These are phyloP conservation scores for Melieria crassipennis DNA, from an alignment of 2,888 invertebrate species.

Conservation along the genomic window DNA sequence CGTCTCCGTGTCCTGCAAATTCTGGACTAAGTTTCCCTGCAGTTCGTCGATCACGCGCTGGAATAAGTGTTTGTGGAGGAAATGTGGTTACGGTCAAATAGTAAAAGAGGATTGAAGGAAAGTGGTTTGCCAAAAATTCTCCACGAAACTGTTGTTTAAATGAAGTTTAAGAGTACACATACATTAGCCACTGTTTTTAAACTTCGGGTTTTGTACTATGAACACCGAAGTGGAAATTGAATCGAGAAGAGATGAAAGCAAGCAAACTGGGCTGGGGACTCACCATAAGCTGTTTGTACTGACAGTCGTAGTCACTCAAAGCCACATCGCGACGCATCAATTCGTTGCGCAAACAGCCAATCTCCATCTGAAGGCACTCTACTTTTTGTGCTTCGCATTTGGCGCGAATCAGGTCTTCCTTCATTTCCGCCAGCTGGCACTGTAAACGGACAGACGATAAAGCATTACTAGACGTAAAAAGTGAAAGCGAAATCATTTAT, in stretches of 20 bases:
- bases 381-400: slow-evolving; percentile 46
- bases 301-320: slow-evolving; percentile 53
- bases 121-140: too few relatives aligned
- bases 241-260: slow-evolving; percentile 33
- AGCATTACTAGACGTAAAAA: too few relatives aligned
- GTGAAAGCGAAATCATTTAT: not conserved
- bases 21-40: slow-evolving; percentile 41
- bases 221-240: slow-evolving; percentile 13
- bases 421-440: slow-evolving; percentile 45
- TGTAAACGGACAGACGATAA: slow-evolving; percentile 12
- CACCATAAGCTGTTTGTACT: slow-evolving; percentile 53
- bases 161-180: slow-evolving; percentile 17
- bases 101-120: too few relatives aligned
- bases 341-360: slow-evolving; percentile 52
- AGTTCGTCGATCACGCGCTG: slow-evolving; percentile 53
- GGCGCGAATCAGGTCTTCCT: slow-evolving; percentile 46
- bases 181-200: slow-evolving; percentile 44
- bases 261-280: slow-evolving; percentile 33
- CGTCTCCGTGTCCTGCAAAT: slow-evolving; percentile 47
- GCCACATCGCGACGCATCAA: slow-evolving; percentile 51
- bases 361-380: slow-evolving; percentile 48
- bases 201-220: slow-evolving; percentile 46
- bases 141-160: too few relatives aligned
- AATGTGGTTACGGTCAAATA: too few relatives aligned
- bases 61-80: not conserved